These are phyloP conservation scores for Bombus turneri DNA, from an alignment of 1,140 invertebrate genomes.

Conservation along the genomic window DNA sequence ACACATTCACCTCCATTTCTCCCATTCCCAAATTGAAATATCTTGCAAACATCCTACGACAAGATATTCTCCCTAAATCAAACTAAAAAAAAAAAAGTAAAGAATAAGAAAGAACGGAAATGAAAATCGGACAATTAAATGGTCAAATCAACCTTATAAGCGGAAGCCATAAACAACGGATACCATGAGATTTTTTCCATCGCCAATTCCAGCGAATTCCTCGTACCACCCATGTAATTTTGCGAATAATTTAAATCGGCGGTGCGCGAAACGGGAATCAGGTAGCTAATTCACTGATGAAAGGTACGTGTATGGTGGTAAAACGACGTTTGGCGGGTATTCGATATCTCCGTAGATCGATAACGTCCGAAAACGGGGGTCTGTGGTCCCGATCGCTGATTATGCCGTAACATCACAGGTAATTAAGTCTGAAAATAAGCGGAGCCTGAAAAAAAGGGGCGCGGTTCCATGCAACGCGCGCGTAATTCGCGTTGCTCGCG, in stretches of 20 bases:
- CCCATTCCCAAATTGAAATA: neutral
- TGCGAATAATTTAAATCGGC: constrained; percentile 9
- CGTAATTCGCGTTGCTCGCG: constrained; percentile 54
- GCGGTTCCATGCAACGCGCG: constrained; percentile 35
- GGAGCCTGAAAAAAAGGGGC: constrained; percentile 51
- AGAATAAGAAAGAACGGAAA: too few species aligned
- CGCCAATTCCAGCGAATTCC: too few species aligned
- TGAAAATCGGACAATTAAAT: constrained; percentile 8
- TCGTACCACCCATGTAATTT: neutral
- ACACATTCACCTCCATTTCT: neutral
- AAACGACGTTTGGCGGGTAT: neutral
- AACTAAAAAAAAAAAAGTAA: too few species aligned
- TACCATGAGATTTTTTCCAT: neutral
- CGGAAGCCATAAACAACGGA: constrained; percentile 11
- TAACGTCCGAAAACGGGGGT: neutral
- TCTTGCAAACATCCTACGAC: neutral
- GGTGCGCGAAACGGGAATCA: neutral
- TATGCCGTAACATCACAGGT: constrained; percentile 68
- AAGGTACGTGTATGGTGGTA: constrained; percentile 25
- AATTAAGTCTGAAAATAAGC: constrained; percentile 73
- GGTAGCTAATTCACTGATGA: neutral
- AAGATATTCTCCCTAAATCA: neutral
- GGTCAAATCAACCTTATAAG: neutral
- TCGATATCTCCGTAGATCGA: constrained; percentile 54
- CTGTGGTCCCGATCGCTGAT: constrained; percentile 40